phyloP scores from a whole-genome alignment of 2,888 invertebrate species.

The Orthonevra nobilis region DNA sequence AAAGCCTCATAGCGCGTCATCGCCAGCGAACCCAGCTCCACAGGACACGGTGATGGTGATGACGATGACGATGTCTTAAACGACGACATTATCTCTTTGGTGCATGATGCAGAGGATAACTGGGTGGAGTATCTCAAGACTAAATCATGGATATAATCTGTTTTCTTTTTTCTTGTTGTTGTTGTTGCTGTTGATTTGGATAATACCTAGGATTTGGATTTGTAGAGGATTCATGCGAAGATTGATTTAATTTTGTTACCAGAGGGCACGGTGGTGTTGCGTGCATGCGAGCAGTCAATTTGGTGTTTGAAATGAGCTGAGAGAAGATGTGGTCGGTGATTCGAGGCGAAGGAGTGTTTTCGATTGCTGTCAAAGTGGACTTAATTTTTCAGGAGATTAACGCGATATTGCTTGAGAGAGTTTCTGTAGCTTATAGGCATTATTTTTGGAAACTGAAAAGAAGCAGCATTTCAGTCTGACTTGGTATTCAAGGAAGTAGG shows the following conservation, averaged over 20 bases:
- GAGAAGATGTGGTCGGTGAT: conserved; percentile 43
- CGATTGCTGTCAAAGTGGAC: conserved; percentile 11
- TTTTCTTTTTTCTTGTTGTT: not conserved
- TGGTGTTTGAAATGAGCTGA: conserved; percentile 48
- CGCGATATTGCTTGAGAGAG: no score
- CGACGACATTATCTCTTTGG: conserved; percentile 53
- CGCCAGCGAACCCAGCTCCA: not conserved
- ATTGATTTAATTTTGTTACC: conserved; percentile 20
- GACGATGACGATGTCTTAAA: conserved; percentile 58
- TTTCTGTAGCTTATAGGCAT: no score
- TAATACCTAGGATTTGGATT: conserved; percentile 18
- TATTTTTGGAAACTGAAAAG: no score
- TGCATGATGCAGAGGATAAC: conserved; percentile 43
- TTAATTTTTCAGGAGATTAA: not conserved
- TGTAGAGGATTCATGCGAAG: conserved; percentile 1
- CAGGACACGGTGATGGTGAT: conserved; percentile 33
- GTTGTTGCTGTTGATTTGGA: no score
- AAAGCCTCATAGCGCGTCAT: not conserved
- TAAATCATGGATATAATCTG: conserved; percentile 30
- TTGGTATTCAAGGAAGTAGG: no score
- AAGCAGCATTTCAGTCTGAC: no score
- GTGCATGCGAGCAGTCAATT: conserved; percentile 45
- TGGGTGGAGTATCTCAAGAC: conserved; percentile 51
- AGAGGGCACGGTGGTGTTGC: conserved; percentile 5
- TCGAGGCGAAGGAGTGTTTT: conserved; percentile 19